Evolutionary conservation across 2,113 vertebrate species (phyloP).

Genomic region (Poeciliopsis retropinna): DNA sequence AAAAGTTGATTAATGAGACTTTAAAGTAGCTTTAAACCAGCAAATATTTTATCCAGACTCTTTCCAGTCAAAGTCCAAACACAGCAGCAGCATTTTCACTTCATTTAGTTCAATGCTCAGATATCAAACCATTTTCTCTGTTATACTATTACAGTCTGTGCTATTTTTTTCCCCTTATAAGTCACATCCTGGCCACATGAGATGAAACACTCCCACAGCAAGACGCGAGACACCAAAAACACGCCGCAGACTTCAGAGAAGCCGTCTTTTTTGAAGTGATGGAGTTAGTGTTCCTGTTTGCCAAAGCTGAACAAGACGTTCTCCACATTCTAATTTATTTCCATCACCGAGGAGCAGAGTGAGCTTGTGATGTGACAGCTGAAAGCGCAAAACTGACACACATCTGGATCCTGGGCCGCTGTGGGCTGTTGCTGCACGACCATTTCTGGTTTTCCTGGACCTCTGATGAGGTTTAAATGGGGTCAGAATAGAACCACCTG

Average conservation of each 20-base stretch:
- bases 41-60: not conserved
- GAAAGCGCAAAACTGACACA: conserved; percentile 45
- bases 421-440: conserved; percentile 57
- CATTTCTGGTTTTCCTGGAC: conserved; percentile 42
- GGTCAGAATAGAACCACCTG: conserved; percentile 58
- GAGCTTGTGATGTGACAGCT: conserved; percentile 47
- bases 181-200: not conserved
- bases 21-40: not conserved
- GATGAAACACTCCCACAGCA: conserved; percentile 20
- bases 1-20: not conserved
- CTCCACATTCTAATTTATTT: conserved; percentile 31
- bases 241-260: conserved; percentile 25
- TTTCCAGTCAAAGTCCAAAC: not conserved
- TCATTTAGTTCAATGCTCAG: not conserved
- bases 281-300: conserved; percentile 48
- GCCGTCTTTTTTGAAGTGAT: conserved; percentile 4
- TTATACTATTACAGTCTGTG: not conserved
- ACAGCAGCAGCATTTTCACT: too few relatives aligned
- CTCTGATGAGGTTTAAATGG: conserved; percentile 57
- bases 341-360: conserved; percentile 7
- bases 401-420: too few relatives aligned
- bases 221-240: conserved; percentile 13
- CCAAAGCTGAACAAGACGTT: conserved; percentile 41
- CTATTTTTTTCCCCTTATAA: conserved; percentile 15
- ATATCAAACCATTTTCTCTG: not conserved